These are phyloP conservation scores for Bubalus kerabau DNA, from an alignment of 2,113 vertebrate genomes.

Conservation along the genomic window DNA sequence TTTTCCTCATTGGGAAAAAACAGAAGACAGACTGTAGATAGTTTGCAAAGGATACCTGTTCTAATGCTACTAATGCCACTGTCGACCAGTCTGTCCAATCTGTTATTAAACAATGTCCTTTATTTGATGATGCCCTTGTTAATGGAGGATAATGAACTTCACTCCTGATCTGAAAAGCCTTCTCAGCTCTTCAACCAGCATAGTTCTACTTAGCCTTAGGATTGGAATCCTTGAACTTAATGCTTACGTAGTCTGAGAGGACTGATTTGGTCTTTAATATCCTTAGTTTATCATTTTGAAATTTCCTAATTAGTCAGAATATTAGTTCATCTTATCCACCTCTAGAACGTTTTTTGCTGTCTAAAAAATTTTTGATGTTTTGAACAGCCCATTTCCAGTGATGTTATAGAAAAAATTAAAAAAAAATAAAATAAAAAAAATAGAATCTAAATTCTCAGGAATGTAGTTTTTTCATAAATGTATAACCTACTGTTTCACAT, in stretches of 20 bases:
- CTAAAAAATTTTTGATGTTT: neutral
- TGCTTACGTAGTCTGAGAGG: neutral
- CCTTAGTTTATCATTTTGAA: neutral
- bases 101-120: neutral
- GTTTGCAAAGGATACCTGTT: neutral
- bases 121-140: neutral
- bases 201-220: neutral
- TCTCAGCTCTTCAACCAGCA: neutral
- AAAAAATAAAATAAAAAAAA: too few relatives aligned
- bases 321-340: neutral
- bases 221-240: neutral
- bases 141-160: neutral
- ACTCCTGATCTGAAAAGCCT: neutral
- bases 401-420: neutral
- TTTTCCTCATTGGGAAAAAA: neutral
- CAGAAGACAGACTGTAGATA: neutral
- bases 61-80: neutral
- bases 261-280: neutral
- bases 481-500: neutral
- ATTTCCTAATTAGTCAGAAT: neutral
- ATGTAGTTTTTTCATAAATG: neutral
- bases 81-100: neutral
- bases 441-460: conserved; percentile 1
- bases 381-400: neutral
- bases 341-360: neutral